Percentiles rank a stretch among this genome's conserved stretches.
These are phyloP conservation scores for Pissodes strobi DNA, from an alignment of 1,140 invertebrate genomes.

Conservation along the genomic window DNA sequence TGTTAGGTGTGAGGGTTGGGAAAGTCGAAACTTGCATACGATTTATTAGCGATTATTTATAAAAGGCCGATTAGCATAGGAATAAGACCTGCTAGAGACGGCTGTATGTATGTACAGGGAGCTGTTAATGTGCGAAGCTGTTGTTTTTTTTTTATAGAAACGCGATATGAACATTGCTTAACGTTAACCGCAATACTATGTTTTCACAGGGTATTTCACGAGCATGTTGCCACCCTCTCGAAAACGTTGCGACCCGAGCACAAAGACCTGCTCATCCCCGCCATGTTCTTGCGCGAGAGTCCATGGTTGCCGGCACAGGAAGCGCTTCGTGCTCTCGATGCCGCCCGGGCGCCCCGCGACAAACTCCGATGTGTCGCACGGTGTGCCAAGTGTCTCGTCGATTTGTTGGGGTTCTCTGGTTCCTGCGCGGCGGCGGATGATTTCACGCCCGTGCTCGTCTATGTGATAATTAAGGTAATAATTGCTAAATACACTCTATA, in stretches of 20 bases:
- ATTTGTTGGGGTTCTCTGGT: constrained; percentile 83
- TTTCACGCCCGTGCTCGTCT: constrained; percentile 94
- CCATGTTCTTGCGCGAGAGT: constrained; percentile 84
- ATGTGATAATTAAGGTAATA: constrained; percentile 93
- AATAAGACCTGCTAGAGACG: no score
- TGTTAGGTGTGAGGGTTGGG: no score
- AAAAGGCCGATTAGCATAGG: no score
- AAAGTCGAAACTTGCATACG: no score
- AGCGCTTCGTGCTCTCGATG: constrained; percentile 88
- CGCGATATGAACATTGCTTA: no score
- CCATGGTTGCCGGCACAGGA: constrained; percentile 97
- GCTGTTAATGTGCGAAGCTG: no score
- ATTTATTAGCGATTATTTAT: no score
- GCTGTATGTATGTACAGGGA: no score
- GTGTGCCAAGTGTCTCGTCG: constrained; percentile 92
- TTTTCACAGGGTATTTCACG: constrained; percentile 84
- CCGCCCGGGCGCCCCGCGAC: constrained; percentile 92
- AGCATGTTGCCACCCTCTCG: constrained; percentile 86
- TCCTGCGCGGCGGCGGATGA: constrained; percentile 94
- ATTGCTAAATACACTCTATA: no score
- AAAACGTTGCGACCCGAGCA: constrained; percentile 80
- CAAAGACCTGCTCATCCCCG: constrained; percentile 81
- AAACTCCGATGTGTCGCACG: constrained; percentile 86
- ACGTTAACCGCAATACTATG: no score
- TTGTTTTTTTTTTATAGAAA: no score